Conservation (phyloP, 2,888 invertebrate species). For the Brenthis daphne region DNA sequence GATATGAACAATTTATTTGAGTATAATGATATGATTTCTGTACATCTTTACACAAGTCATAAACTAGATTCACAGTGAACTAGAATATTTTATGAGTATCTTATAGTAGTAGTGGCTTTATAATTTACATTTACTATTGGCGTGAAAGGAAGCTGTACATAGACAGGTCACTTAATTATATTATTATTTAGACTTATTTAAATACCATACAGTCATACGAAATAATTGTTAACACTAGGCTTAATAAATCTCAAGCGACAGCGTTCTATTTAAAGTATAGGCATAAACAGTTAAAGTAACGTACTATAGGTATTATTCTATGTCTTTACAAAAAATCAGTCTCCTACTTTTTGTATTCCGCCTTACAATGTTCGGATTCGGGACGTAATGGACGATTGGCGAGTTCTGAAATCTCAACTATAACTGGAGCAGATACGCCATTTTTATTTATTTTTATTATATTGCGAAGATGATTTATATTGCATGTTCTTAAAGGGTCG, state of each 20-base stretch:
- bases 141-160: conserved; percentile 73
- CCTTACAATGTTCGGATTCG: conserved; percentile 49
- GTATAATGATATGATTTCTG: conserved; percentile 82
- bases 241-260: conserved; percentile 8
- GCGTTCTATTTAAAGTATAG: conserved; percentile 41
- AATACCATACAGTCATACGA: conserved; percentile 73
- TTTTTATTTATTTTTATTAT: too few relatives aligned
- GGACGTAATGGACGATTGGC: conserved; percentile 67
- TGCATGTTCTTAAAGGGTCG: not conserved
- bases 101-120: conserved; percentile 74
- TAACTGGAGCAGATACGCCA: not conserved
- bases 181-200: conserved; percentile 46
- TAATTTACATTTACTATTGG: conserved; percentile 74
- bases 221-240: conserved; percentile 33
- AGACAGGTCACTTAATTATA: conserved; percentile 63
- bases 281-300: conserved; percentile 11
- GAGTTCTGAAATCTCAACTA: not conserved
- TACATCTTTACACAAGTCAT: conserved; percentile 78
- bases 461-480: too few relatives aligned
- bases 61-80: conserved; percentile 79
- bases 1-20: conserved; percentile 82
- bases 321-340: conserved; percentile 78
- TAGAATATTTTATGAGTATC: conserved; percentile 79
- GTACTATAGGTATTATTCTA: conserved; percentile 48
- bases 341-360: conserved; percentile 79